phyloP scores from a whole-genome alignment of 2,113 vertebrate species.

The Sinocyclocheilus anophthalmus region DNA sequence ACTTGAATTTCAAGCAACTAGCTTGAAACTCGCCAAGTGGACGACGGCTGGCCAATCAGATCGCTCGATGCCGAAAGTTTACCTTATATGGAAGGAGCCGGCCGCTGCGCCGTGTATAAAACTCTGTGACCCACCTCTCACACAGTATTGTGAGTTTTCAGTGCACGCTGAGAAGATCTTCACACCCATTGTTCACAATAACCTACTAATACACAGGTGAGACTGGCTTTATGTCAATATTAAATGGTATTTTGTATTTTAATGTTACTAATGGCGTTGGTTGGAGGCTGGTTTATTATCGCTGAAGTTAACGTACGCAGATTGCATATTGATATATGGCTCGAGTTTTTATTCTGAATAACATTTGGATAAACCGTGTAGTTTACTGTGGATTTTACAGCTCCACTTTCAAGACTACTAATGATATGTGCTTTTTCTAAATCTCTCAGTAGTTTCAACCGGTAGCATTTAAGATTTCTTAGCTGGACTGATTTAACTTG shows the following conservation, averaged over 20 bases:
- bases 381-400: neutral
- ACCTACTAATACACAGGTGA: slow-evolving; percentile 48
- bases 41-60: slow-evolving; percentile 68
- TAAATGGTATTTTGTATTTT: neutral
- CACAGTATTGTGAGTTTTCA: slow-evolving; percentile 4
- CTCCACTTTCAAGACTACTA: neutral
- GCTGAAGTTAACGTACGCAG: neutral
- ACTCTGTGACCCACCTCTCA: neutral
- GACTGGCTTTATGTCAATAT: neutral
- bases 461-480: neutral
- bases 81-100: slow-evolving; percentile 78
- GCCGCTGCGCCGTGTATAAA: slow-evolving; percentile 69
- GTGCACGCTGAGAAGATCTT: slow-evolving; percentile 24
- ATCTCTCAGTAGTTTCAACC: neutral
- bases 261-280: neutral
- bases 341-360: neutral
- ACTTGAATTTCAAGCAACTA: slow-evolving; percentile 56
- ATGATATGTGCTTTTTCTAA: too few relatives aligned
- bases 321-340: neutral
- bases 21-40: slow-evolving; percentile 67
- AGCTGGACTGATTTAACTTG: neutral
- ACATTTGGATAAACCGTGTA: neutral
- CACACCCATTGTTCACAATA: neutral
- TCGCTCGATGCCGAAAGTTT: slow-evolving; percentile 72
- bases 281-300: neutral